phyloP scores from a whole-genome alignment of 2,113 vertebrate species.

The Trogon melanurus region DNA sequence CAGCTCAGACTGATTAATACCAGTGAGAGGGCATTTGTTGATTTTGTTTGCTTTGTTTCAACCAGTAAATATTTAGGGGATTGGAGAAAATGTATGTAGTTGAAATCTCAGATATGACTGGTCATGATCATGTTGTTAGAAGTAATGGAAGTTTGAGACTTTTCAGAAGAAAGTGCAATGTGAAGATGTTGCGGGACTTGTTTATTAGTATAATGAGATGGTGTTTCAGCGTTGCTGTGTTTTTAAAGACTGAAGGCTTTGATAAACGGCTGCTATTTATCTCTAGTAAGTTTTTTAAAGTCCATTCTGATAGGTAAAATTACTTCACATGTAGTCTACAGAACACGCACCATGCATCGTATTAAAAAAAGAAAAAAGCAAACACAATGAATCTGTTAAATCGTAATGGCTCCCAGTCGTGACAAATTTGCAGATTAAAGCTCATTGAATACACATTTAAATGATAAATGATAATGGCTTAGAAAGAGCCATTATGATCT shows the following conservation, averaged over 20 bases:
- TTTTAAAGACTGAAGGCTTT: neutral
- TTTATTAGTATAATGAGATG: rapidly evolving
- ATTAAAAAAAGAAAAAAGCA: conserved; percentile 57
- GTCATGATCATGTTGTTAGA: neutral
- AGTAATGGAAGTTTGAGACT: neutral
- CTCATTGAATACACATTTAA: conserved; percentile 74
- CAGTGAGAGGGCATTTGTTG: neutral
- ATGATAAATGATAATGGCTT: conserved; percentile 70
- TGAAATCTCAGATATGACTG: neutral
- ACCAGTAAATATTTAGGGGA: neutral
- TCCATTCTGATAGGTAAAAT: neutral
- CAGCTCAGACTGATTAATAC: conserved; percentile 1
- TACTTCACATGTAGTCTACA: neutral
- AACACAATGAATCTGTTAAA: conserved; percentile 73
- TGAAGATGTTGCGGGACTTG: neutral
- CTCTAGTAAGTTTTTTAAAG: neutral
- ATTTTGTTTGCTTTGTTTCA: neutral
- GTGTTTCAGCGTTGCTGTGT: neutral
- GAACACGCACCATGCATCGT: neutral
- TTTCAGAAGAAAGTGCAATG: neutral
- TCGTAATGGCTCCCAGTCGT: conserved; percentile 62
- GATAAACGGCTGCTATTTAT: neutral
- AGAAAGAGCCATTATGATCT: conserved; percentile 67
- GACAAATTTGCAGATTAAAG: conserved; percentile 76
- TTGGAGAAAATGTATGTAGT: neutral